Evolutionary conservation across 2,797 vertebrate species (phyloP).

Genomic region (Platyrinchus mystaceus): DNA sequence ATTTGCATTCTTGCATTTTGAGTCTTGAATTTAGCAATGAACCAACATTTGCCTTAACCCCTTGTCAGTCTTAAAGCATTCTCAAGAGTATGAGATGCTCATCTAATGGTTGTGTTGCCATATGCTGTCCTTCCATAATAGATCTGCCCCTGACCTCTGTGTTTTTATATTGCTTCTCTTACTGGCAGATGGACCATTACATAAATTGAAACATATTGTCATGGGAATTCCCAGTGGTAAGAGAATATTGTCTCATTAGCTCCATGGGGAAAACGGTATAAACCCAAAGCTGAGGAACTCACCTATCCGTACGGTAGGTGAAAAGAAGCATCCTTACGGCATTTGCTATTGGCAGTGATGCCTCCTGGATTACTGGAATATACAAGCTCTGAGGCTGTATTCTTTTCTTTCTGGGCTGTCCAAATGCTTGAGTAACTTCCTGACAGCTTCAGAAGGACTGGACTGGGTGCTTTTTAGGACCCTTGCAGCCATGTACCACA

Average conservation of each 20-base stretch:
- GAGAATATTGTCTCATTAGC: background rate
- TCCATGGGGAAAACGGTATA: background rate
- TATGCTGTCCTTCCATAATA: conserved; percentile 68
- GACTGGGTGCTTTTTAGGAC: background rate
- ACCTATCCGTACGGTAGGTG: background rate
- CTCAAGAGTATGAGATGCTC: conserved; percentile 71
- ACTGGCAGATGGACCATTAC: conserved; percentile 59
- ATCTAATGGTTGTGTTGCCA: conserved; percentile 68
- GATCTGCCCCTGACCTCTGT: conserved; percentile 71
- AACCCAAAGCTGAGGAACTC: background rate
- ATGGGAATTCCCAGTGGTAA: background rate
- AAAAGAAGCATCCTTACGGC: background rate
- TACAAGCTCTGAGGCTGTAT: background rate
- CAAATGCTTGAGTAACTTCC: background rate
- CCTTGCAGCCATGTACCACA: background rate
- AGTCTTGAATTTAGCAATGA: conserved; percentile 64
- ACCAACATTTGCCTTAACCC: conserved; percentile 73
- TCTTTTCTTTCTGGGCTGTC: background rate
- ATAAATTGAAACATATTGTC: conserved; percentile 67
- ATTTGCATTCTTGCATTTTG: conserved; percentile 69
- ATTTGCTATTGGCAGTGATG: background rate
- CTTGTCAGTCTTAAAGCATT: conserved; percentile 69
- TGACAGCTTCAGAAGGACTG: background rate
- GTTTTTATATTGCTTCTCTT: conserved; percentile 49
- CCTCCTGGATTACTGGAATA: background rate